Base-by-base conservation (phyloP, 2,113 vertebrate species). In the Crotophaga sulcirostris region DNA sequence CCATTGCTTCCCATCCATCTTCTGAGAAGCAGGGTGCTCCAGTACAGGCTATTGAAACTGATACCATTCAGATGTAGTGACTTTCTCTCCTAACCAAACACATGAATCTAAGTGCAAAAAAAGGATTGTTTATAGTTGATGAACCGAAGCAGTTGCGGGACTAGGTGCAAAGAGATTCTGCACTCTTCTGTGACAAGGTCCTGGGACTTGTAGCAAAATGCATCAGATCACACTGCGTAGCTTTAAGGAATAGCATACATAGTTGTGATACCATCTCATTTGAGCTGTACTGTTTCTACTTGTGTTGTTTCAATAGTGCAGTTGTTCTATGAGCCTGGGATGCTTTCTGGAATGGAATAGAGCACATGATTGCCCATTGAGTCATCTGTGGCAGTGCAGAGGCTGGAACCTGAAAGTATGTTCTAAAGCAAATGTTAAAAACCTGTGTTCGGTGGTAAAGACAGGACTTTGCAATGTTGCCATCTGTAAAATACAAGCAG, bases 251-350 rank as follows among this genome's bases (percentile, higher is more conserved):
- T 8, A 58, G 70, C 82, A 23, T 58, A 34, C 63, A 20, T 56
- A 47, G 24, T 36, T 95, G 44, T 92, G 87, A 93, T 91, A 80
- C 79, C 55, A 85, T 86, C 72, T 96, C 10, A 14, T 87, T 63
- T 88, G 59, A 74, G 67, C 68, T 56, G 16, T 69, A 29, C 70
- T 90, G 55, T 91, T 93, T 94, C 70, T 90, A 11, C 63, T 81
- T 80, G 67, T 40, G 58, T 13, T 84, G 8, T 87, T 93, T 88
- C 82, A 93, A 42, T 83, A 47, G 68, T n/a, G 42, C 26, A 52
- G 51, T 91, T 93, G 70, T 93, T 87, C 33, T 75, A 24, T 86
- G 91, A 88, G 82, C 55, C 69, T 84, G 42, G 34, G 72, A 51
- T 85, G 49, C 62, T 87, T 33, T 93, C 49, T 94, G 86, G 59